Conservation (phyloP, 2,888 invertebrate species). For the Zele albiditarsus region DNA sequence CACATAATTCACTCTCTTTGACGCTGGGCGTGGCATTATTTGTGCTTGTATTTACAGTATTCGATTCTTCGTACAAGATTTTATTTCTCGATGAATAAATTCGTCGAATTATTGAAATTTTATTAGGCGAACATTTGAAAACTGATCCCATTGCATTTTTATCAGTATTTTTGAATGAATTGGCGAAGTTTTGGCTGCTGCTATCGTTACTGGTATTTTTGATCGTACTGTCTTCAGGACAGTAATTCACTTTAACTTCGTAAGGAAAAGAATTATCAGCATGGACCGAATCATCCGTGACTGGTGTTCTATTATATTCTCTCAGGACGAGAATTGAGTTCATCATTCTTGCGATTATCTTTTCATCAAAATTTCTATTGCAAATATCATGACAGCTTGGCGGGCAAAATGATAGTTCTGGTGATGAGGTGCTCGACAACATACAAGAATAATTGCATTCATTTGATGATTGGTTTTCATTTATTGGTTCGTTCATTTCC, state of each 20-base stretch:
- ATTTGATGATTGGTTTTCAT: not conserved
- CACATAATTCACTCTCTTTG: not conserved
- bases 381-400: not conserved
- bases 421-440: not conserved
- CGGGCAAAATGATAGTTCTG: not conserved
- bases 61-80: not conserved
- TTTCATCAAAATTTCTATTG: slow-evolving; percentile 10
- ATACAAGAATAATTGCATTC: not conserved
- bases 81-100: slow-evolving; percentile 26
- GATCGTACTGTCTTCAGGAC: too few relatives aligned
- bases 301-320: slow-evolving; percentile 3
- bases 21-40: not conserved
- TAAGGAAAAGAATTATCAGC: not conserved
- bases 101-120: slow-evolving; percentile 33
- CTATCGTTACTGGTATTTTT: not conserved
- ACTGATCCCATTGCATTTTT: slow-evolving; percentile 7
- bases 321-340: slow-evolving; percentile 4
- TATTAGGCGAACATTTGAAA: slow-evolving; percentile 33
- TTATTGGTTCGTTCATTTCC: not conserved
- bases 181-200: not conserved
- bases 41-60: not conserved
- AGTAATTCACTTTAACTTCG: not conserved
- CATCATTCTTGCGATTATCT: slow-evolving; percentile 19
- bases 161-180: not conserved
- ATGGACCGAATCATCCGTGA: not conserved